Evolutionary conservation across 1,140 invertebrate genomes (phyloP), one percentile per base, ranked within the genome.

Genomic region (Halesus radiatus): DNA sequence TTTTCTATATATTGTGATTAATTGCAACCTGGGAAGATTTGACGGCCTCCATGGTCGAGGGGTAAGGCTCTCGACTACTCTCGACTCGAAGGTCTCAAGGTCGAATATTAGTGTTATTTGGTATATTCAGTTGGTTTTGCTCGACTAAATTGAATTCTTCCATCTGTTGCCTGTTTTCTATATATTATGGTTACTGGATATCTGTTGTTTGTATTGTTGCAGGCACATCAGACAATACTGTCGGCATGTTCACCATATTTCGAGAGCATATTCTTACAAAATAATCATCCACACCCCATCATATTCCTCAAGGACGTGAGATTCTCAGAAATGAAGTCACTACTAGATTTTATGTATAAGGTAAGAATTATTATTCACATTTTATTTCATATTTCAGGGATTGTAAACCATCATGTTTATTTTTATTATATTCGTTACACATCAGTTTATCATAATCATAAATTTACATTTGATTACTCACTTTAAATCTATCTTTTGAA

Each of bases 241-340:
- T 97, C 96, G 60, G 96, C 97, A 82, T 98, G 96, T 91, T 97
- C 96, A 90, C 95, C 96, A 75, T 98, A 98, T 91, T 98, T 98
- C 90, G 96, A 98, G 91, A 95, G 92, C 88, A 94, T 98, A 89
- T 97, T 98, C 89, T 91, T 97, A 84, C 94, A 96, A 89, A 97
- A 97, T 88, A 93, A 92, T 82, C 96, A 97, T 90, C 95, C 96
- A 86, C 96, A 98, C 91, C 96, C 96, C 62, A 97, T 97, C 86
- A 96, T 98, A 89, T 96, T 96, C 88, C 92, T 97, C 85, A 96
- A 95, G 92, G 95, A 96, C 93, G 95, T 97, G 85, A 92, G 95
- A 88, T 94, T 94, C 86, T 93, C 92, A 84, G 95, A 96, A 90
- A 95, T 97, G 92, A 95, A 95, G 88, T 95, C 95, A 60, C 90